Conservation (phyloP, 2,113 vertebrate genomes). For the Calcarius ornatus region DNA sequence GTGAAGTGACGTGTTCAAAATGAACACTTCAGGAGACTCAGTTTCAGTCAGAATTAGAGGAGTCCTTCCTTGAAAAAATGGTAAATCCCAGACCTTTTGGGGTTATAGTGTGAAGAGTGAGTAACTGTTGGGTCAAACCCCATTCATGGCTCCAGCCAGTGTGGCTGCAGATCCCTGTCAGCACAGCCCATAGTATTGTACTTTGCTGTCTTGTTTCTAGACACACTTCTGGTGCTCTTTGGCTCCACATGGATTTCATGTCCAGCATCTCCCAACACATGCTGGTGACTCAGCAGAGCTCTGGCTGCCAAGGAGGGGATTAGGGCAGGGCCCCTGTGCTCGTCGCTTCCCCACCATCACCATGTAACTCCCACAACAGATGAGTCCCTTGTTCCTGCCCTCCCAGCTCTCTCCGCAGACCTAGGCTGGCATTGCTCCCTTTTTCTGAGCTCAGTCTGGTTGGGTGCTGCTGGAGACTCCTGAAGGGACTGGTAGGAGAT, state of each 20-base stretch:
- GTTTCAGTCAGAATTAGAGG: not conserved
- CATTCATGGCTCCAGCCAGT: not conserved
- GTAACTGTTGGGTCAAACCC: not conserved
- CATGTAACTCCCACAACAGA: not conserved
- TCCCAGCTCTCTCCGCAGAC: not conserved
- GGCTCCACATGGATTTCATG: not conserved
- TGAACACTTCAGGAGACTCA: not conserved
- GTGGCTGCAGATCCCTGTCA: not conserved
- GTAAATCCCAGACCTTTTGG: not conserved
- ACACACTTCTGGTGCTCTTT: not conserved
- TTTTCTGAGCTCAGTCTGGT: not conserved
- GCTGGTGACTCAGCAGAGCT: not conserved
- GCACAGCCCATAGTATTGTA: not conserved
- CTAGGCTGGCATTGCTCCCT: not conserved
- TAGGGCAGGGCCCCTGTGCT: not conserved
- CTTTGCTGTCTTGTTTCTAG: not conserved
- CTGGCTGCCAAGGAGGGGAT: not conserved
- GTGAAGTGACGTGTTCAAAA: not conserved
- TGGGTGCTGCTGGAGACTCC: not conserved
- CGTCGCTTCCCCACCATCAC: accelerated
- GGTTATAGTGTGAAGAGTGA: not conserved
- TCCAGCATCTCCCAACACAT: not conserved
- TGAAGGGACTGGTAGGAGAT: not conserved
- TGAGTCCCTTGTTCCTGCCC: not conserved
- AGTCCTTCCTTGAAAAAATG: not conserved